Base-by-base conservation (phyloP, 2,888 invertebrate genomes). In the Eristalis tenax region DNA sequence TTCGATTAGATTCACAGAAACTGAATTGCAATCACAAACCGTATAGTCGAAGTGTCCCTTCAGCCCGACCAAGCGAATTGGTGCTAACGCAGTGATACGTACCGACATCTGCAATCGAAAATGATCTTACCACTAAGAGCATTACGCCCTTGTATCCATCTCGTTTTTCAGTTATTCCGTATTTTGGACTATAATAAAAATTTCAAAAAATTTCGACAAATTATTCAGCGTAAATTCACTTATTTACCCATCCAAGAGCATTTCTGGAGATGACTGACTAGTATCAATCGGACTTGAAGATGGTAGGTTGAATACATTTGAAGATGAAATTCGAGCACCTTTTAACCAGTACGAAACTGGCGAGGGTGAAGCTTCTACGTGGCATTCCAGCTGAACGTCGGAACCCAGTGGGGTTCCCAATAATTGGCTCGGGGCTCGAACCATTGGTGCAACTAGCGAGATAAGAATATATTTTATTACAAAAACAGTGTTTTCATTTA, bases 371-470 rank as follows among this genome's bases (percentile, higher is more conserved):
- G 98, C 97, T 91, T 98, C 98, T 73, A 98, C 97, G 92, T 96
- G 96, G 92, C 98, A 98, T 92, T 97, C 96, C 63, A 98, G 94
- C 89, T 96, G 96, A 40, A 98, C 97, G 92, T 97, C 96, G 0
- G 97, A 97, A 73, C 97, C 97, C 61, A 97, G 93, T 1, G 98
- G 97, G 1, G 97, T 97, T 22, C 98, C 98, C 68, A 98, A 94
- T 90, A 98, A 94, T 93, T 98, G 98, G 93, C 97, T 97, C 90
- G 97, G 96, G 90, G 97, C 97, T 94, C 96, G 97, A 88, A 98
- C 97, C 91, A 96, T 96, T 38, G 98, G 98, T 73, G 97, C 96
- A 94, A 98, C 98, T 98, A 38, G 32, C 10, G 10, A 18, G 10
- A 18, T 10, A 28, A 32, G 10, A 69, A 40, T 23, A 35, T 18